These are phyloP conservation scores for Lethrus apterus DNA, from an alignment of 1,140 invertebrate genomes.

Conservation along the genomic window DNA sequence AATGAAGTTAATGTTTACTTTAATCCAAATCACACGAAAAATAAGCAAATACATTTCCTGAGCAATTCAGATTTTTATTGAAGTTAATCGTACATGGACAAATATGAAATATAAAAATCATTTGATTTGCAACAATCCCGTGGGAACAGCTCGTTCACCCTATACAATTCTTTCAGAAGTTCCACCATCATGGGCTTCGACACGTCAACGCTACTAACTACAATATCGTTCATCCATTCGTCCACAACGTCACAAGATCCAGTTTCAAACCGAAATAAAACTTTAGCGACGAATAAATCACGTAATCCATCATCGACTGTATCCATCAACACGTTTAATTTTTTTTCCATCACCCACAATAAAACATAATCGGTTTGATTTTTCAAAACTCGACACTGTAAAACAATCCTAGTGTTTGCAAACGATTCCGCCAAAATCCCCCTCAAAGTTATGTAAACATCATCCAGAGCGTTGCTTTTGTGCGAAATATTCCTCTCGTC, in stretches of 20 bases:
- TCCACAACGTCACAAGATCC: constrained; percentile 40
- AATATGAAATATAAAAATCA: constrained; percentile 48
- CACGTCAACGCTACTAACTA: constrained; percentile 42
- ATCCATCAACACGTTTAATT: constrained; percentile 44
- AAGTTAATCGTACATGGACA: constrained; percentile 32
- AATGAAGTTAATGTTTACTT: no score
- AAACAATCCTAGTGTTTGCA: constrained; percentile 41
- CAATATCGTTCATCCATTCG: constrained; percentile 43
- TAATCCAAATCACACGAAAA: background rate
- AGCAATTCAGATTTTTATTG: constrained; percentile 8
- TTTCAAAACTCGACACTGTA: constrained; percentile 24
- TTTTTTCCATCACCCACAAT: constrained; percentile 50
- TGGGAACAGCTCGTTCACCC: constrained; percentile 48
- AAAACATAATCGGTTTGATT: constrained; percentile 40
- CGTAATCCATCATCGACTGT: constrained; percentile 38
- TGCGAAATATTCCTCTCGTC: constrained; percentile 30
- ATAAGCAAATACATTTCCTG: constrained; percentile 2
- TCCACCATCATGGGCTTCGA: constrained; percentile 48
- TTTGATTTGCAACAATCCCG: constrained; percentile 45
- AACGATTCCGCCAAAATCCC: constrained; percentile 43
- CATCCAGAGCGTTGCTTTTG: constrained; percentile 37
- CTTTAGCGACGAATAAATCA: constrained; percentile 38
- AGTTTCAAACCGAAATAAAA: constrained; percentile 43
- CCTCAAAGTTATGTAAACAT: constrained; percentile 46
- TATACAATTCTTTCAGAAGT: constrained; percentile 44